These are phyloP conservation scores for Apogon hyalosoma DNA, from an alignment of 2,797 vertebrate species.

Conservation along the genomic window DNA sequence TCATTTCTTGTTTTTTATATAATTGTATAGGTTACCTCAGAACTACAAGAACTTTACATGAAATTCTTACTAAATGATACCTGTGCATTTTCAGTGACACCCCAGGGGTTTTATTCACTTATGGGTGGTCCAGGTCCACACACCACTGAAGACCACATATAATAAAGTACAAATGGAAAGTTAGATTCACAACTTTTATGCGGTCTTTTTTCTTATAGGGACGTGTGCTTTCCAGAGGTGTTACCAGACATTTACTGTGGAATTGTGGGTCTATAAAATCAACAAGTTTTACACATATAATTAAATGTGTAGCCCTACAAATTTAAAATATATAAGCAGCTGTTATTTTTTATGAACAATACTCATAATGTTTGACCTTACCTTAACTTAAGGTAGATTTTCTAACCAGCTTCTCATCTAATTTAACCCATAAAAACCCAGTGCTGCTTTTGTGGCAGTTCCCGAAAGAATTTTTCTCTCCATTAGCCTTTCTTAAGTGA, in stretches of 20 bases:
- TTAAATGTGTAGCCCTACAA: not conserved
- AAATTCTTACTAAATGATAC: slow-evolving; percentile 53
- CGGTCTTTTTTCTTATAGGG: slow-evolving; percentile 6
- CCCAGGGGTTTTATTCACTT: slow-evolving; percentile 33
- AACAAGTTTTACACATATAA: not conserved
- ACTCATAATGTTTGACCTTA: too few relatives aligned
- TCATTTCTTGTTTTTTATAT: slow-evolving; percentile 7
- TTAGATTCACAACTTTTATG: slow-evolving; percentile 14
- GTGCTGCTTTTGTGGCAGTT: too few relatives aligned
- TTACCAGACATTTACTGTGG: slow-evolving; percentile 15
- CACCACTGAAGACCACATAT: slow-evolving; percentile 17
- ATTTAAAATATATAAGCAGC: not conserved
- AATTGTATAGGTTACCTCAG: slow-evolving; percentile 11
- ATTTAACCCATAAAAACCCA: too few relatives aligned
- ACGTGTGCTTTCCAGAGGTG: slow-evolving; percentile 16
- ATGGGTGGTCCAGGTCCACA: slow-evolving; percentile 63
- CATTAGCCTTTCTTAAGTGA: too few relatives aligned
- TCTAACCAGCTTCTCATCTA: too few relatives aligned
- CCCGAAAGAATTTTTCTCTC: too few relatives aligned
- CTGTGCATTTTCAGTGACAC: slow-evolving; percentile 32
- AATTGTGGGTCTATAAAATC: not conserved
- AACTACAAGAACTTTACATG: slow-evolving; percentile 22
- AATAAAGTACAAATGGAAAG: slow-evolving; percentile 26
- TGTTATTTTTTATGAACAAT: not conserved
- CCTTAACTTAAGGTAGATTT: too few relatives aligned